Conservation (phyloP, 2,797 vertebrate species). For the Tachyglossus aculeatus region DNA sequence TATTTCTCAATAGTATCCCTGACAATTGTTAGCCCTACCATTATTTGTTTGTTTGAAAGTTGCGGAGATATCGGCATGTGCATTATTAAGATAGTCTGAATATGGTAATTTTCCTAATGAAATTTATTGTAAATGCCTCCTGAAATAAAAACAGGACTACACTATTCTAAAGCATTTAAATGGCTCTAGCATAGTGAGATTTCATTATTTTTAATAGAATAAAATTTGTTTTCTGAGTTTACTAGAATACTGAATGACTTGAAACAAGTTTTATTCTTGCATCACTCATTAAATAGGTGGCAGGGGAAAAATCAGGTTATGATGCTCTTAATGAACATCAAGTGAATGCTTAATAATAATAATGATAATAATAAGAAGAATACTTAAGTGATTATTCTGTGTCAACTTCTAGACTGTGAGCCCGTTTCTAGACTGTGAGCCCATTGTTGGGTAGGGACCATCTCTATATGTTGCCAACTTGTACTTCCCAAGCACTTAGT, state of each 20-base stretch:
- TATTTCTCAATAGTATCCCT: slow-evolving; percentile 35
- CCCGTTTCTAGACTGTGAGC: no score
- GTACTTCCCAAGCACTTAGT: no score
- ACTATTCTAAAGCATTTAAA: slow-evolving; percentile 48
- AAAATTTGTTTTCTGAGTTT: slow-evolving; percentile 49
- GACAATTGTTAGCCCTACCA: slow-evolving; percentile 26
- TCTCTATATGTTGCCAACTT: no score
- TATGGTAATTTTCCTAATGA: slow-evolving; percentile 59
- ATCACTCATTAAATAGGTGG: slow-evolving; percentile 28
- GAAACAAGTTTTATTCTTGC: slow-evolving; percentile 31
- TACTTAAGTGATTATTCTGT: no score
- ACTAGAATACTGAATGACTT: slow-evolving; percentile 37
- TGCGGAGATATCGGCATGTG: slow-evolving; percentile 35
- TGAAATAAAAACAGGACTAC: slow-evolving; percentile 40
- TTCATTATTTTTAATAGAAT: slow-evolving; percentile 60
- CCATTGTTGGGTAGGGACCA: no score
- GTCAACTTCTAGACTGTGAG: no score
- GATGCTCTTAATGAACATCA: no score
- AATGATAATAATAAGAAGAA: background rate
- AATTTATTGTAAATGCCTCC: slow-evolving; percentile 45
- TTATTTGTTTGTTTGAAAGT: slow-evolving; percentile 54
- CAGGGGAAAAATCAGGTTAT: no score
- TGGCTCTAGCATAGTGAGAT: slow-evolving; percentile 36
- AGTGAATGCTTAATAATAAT: slow-evolving; percentile 2
- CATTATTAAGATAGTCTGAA: slow-evolving; percentile 56